A percentile compares a stretch with the other conserved stretches of the same genome.
Conservation (phyloP, 2,888 invertebrate genomes). For the Xylophagus ater region DNA sequence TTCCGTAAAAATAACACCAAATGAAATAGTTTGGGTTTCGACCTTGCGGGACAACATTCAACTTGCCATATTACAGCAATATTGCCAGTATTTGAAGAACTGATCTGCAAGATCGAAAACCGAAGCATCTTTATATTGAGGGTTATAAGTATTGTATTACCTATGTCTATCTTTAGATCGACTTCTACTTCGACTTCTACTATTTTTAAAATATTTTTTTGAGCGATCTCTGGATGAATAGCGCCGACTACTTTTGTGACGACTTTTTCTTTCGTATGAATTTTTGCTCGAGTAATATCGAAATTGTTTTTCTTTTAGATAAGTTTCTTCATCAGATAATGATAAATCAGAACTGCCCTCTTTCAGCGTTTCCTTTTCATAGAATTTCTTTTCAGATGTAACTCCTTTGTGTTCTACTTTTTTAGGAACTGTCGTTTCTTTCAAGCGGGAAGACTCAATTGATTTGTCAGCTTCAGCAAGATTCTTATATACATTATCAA, state of each 20-base stretch:
- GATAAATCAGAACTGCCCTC: constrained; percentile 28
- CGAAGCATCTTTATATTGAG: too few species aligned
- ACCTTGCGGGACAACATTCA: too few species aligned
- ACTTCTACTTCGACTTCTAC: constrained; percentile 23
- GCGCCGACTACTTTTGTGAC: constrained; percentile 3
- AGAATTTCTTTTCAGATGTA: background rate
- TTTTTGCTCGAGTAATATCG: background rate
- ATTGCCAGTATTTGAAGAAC: too few species aligned
- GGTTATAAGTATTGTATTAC: too few species aligned
- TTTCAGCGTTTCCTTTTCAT: constrained; percentile 8
- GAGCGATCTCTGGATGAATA: constrained; percentile 8
- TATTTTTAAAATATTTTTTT: constrained; percentile 15
- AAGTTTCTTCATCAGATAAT: constrained; percentile 37
- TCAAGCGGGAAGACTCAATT: too few species aligned
- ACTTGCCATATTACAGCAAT: too few species aligned
- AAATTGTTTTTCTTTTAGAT: constrained; percentile 22
- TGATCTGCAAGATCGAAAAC: too few species aligned
- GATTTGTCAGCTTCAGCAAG: constrained; percentile 24
- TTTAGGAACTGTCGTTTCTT: constrained; percentile 10
- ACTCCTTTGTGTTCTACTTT: constrained; percentile 10
- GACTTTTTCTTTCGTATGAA: background rate
- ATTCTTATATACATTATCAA: constrained; percentile 24
- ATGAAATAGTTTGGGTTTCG: too few species aligned
- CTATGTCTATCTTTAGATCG: constrained; percentile 14
- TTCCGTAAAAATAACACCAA: background rate